Percentiles rank a stretch among this genome's conserved stretches.
Conservation (phyloP, 2,888 invertebrate species). For the Oxycera nigricornis region DNA sequence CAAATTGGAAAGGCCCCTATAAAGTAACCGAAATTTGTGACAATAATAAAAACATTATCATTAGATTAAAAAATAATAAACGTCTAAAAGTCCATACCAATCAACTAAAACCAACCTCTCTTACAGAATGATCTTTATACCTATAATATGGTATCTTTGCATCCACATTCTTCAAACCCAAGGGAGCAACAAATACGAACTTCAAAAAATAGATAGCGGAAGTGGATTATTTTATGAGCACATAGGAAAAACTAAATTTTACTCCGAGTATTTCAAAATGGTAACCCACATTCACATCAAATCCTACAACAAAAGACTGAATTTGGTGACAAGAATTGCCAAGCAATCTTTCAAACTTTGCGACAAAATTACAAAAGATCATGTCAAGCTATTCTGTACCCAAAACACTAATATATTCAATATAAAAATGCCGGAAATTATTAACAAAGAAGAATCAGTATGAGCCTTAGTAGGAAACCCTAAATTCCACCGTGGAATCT, state of each 20-base stretch:
- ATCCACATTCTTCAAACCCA: too few relatives aligned
- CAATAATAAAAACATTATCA: neutral
- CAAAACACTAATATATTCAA: slow-evolving; percentile 14
- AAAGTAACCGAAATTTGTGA: slow-evolving; percentile 19
- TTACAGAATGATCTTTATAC: too few relatives aligned
- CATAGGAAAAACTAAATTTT: neutral
- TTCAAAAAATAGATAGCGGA: neutral
- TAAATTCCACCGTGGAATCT: slow-evolving; percentile 1
- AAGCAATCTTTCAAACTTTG: slow-evolving; percentile 21
- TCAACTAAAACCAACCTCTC: too few relatives aligned
- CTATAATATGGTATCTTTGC: too few relatives aligned
- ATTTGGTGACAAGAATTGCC: neutral
- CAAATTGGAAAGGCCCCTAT: slow-evolving; percentile 36
- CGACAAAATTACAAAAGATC: neutral
- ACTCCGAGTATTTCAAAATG: neutral
- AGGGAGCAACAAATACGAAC: neutral
- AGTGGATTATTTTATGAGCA: neutral
- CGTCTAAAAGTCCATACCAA: neutral
- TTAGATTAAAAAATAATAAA: neutral
- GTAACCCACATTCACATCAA: neutral
- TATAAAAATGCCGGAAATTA: slow-evolving; percentile 16
- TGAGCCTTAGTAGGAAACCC: neutral
- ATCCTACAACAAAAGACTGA: neutral
- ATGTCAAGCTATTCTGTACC: slow-evolving; percentile 7
- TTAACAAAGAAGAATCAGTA: neutral